Percentiles rank a stretch among this genome's conserved stretches.
phyloP scores from a whole-genome alignment of 2,888 invertebrate species.

The Lithophane leautieri region DNA sequence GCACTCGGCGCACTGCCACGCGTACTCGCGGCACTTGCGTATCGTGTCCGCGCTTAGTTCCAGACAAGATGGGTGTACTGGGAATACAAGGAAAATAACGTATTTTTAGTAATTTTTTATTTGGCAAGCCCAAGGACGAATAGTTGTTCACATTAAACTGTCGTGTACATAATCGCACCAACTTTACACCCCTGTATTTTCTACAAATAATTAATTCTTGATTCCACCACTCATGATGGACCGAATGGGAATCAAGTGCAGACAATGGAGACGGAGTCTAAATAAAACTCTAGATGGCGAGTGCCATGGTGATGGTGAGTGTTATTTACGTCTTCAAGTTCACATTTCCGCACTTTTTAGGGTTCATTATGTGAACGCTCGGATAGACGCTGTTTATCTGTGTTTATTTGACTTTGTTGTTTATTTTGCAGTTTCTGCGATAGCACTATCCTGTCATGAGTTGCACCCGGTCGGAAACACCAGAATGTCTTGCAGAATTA shows the following conservation, averaged over 20 bases:
- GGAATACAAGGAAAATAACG: background rate
- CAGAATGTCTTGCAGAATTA: background rate
- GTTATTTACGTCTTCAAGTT: too few species aligned
- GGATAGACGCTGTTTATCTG: too few species aligned
- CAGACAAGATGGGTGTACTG: slow-evolving; percentile 96
- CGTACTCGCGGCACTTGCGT: slow-evolving; percentile 95
- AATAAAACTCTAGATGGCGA: background rate
- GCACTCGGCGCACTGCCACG: slow-evolving; percentile 98
- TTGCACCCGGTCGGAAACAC: background rate
- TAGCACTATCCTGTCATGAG: background rate
- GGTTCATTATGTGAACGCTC: too few species aligned
- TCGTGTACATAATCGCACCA: background rate
- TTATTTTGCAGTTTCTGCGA: background rate
- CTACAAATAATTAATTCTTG: background rate
- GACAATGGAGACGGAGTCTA: background rate
- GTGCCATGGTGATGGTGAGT: too few species aligned
- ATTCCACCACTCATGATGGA: background rate
- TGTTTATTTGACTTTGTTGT: background rate
- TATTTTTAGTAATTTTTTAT: background rate
- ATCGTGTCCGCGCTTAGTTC: slow-evolving; percentile 96
- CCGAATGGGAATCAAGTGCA: background rate
- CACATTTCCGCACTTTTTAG: too few species aligned
- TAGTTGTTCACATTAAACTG: background rate
- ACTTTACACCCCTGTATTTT: background rate
- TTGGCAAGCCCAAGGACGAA: background rate